Conservation (phyloP, 1,140 invertebrate species). For the Nasonia longicornis region DNA sequence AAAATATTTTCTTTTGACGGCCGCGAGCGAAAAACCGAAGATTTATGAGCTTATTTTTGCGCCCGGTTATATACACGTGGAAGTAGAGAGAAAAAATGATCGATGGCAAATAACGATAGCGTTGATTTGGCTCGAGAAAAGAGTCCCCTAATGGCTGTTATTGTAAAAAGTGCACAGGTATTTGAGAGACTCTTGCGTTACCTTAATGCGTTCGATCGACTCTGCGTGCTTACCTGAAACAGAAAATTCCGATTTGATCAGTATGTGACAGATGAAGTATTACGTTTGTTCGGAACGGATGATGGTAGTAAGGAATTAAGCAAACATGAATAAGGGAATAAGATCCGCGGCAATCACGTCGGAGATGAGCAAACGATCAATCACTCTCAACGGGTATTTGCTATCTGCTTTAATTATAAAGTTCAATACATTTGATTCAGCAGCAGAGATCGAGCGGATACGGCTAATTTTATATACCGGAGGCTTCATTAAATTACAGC, state of each 20-base stretch:
- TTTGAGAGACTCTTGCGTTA: not conserved
- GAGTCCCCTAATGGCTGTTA: not conserved
- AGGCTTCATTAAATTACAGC: not conserved
- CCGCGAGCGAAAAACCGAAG: not conserved
- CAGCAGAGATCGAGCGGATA: not conserved
- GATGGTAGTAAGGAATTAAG: too few species aligned
- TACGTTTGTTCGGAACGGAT: too few species aligned
- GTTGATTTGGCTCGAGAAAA: not conserved
- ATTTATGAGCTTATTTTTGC: conserved; percentile 10
- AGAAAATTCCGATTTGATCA: not conserved
- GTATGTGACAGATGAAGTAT: too few species aligned
- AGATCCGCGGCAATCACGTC: too few species aligned
- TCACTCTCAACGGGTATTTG: not conserved
- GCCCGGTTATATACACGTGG: not conserved
- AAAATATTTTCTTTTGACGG: conserved; percentile 24
- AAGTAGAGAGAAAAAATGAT: not conserved
- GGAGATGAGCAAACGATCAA: not conserved
- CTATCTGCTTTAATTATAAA: not conserved
- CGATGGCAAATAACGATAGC: not conserved
- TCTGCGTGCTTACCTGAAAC: not conserved
- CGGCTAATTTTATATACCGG: not conserved
- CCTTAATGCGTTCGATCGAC: not conserved
- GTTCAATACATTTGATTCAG: not conserved
- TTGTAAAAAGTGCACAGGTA: too few species aligned
- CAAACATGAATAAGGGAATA: too few species aligned